Evolutionary conservation across 2,888 invertebrate genomes (phyloP), one percentile per base, ranked within the genome.

Genomic region (Pristionchus fissidentatus): DNA sequence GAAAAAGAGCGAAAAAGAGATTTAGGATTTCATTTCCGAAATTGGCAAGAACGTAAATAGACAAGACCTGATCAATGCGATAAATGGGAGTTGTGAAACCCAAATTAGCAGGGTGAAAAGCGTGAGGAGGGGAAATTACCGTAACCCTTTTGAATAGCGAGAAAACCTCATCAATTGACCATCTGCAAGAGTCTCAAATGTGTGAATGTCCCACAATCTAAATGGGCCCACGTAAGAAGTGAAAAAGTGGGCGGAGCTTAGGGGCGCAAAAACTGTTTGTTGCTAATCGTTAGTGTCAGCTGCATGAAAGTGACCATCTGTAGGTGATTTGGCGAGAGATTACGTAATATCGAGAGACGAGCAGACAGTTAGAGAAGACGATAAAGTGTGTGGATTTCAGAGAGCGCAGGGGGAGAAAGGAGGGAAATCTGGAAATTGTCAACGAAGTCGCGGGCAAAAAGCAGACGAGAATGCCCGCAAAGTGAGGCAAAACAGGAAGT

Each of bases 381-480:
- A 70, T 38, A 70, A n/a, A 70, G 0, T 10, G 43, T 2, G 66
- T 10, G 66, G 43, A 13, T 41, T 43, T 0, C 41, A 70, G 70
- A 70, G 43, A 38, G 26, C 26, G 29, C 15, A 8, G 60, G 13
- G 2, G 38, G 38, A 10, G 38, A 10, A 38, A 38, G 35, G 35
- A 38, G 2, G 66, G 8, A 70, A 70, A 70, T 70, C 5, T 70
- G 70, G 70, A 70, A 77, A 77, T 77, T 22, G 52, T 77, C 77
- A 52, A 46, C 32, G 43, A 41, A 19, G 49, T 49, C 77, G 35
- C 4, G 66, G 66, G 7, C 26, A 19, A 43, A 73, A 32, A 73
- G n/a, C 41, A 38, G n/a, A 15, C 73, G 29, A 19, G 19, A 70
- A 13, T 52, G 52, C 52, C 13, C 22, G 26, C 1, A 41, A 41